Evolutionary conservation across 1,140 invertebrate species (phyloP), one percentile per base, ranked within the genome.

Genomic region (Palaemon carinicauda): DNA sequence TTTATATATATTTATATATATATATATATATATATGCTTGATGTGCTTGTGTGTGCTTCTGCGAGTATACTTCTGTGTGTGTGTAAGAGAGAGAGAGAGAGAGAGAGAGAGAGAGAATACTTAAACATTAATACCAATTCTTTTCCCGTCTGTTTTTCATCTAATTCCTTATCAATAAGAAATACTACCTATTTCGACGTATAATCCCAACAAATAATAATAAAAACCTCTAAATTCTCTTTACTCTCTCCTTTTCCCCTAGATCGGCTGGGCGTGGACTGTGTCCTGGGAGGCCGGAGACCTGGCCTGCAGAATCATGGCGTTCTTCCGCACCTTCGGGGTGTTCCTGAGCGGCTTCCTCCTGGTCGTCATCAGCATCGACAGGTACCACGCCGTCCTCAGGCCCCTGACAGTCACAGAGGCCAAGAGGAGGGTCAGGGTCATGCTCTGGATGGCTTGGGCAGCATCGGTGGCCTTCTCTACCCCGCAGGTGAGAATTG

Each of bases 351-450:
- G 96, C 74, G 96, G 96, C 90, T 96, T 78, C 75, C 31, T 78
- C 31, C 41, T 78, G n/a, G 75, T 78, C 17, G 75, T 51, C 33
- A 78, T 78, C 41, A 78, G 75, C 51, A 52, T 78, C 15, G 75
- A 78, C 92, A 95, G 96, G 95, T 97, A 96, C 92, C 96, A 95
- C 91, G 96, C 96, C 17, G 95, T 97, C 12, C 90, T 97, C 87
- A 95, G 95, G 90, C 96, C 96, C 0, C 91, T 97, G 80, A 94
- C 95, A 88, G 91, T 96, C 29, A 94, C 93, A 54, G 92, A 93
- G 56, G 93, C 94, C 87, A 94, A 96, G 88, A 93, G 93, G 87
- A 92, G 96, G 21, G 95, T 95, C 15, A 94, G 94, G 90, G 91
- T 94, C 27, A 96, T 97, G 93, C 90, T 98, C 19, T 91, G 92